phyloP scores from a whole-genome alignment of 1,140 invertebrate species.

The Brachionus angularis region DNA sequence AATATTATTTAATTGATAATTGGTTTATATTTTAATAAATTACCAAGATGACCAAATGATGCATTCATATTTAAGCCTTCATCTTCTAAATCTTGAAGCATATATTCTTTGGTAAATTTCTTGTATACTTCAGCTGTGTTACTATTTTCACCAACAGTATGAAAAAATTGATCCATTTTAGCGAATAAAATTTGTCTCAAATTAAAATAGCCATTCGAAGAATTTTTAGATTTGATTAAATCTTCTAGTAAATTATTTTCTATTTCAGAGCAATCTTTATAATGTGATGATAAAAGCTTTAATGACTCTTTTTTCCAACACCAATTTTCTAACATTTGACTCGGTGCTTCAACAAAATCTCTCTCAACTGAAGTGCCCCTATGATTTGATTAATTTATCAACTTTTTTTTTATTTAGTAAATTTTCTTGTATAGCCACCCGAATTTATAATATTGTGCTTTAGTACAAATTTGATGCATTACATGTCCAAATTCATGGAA shows the following conservation, averaged over 20 bases:
- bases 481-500: constrained; percentile 65
- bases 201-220: constrained; percentile 61
- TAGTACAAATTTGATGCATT: constrained; percentile 62
- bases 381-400: not conserved
- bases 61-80: constrained; percentile 61
- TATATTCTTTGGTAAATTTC: constrained; percentile 55
- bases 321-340: constrained; percentile 65
- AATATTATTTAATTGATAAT: no score
- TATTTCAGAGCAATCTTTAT: constrained; percentile 57
- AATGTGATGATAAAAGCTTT: constrained; percentile 60
- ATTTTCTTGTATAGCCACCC: no score
- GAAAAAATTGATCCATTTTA: constrained; percentile 43
- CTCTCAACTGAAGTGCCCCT: constrained; percentile 61
- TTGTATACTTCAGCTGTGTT: constrained; percentile 55
- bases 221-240: constrained; percentile 58
- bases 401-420: no score
- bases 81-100: constrained; percentile 57
- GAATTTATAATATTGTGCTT: constrained; percentile 58
- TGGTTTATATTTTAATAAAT: no score
- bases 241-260: constrained; percentile 60
- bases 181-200: constrained; percentile 46
- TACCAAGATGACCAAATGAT: constrained; percentile 61
- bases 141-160: constrained; percentile 20
- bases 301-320: constrained; percentile 62
- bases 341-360: constrained; percentile 64